Base-by-base conservation (phyloP, 2,888 invertebrate genomes). In the Lacanobia wlatinum region DNA sequence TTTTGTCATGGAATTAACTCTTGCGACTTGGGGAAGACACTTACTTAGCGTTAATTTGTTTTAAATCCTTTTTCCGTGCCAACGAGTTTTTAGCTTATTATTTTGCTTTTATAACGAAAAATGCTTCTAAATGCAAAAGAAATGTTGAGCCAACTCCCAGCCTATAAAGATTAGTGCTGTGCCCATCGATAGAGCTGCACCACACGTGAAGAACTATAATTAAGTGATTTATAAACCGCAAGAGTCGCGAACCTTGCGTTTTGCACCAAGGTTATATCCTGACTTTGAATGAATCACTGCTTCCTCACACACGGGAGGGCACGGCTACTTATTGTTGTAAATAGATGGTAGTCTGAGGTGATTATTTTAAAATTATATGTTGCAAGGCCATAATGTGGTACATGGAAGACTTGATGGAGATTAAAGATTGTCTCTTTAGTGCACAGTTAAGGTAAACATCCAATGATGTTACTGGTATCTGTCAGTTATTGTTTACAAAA, bases 191-290 rank as follows among this genome's bases (percentile, higher is more conserved):
- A 80, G 69, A 73, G 52, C 64, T 59, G 52, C 38, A 59, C 71
- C 79, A 82, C 85, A 88, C 84, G 85, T 86, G 83, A 78, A 85
- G 79, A 74, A 82, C 78, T 81, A 84, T 90, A 92, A 91, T 90
- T 87, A 88, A 87, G 87, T 88, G 86, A 89, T 92, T 90, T 91
- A 91, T 80, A 83, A 78, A 72, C 86, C 88, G 83, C 85, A 84
- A 74, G 86, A 90, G 88, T 88, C 86, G 90, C 87, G 89, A 91
- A 91, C 93, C 94, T 93, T 92, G 92, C 85, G 72, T 78, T 78
- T 80, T 77, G 72, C 82, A 89, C 53, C 85, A 93, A 94, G 94
- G 92, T 92, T 91, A 92, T 87, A 92, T 94, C 94, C 94, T 94
- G 93, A 84, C 88, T 88, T 78, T 76, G 73, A 82, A 85, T 91